These are phyloP conservation scores for Ornithoptera alexandrae DNA, from an alignment of 2,888 invertebrate species.

Conservation along the genomic window DNA sequence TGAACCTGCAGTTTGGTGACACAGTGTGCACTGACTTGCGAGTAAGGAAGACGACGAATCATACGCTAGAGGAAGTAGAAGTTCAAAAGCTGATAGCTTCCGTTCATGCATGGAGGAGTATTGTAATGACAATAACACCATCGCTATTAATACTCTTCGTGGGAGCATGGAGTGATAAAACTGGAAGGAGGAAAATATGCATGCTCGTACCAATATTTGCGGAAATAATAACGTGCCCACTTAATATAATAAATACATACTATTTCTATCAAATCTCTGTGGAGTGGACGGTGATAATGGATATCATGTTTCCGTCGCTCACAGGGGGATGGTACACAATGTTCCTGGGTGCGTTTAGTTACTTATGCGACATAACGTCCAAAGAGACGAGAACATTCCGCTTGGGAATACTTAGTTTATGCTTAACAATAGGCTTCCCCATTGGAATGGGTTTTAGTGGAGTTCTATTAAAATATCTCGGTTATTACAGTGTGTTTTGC, in stretches of 20 bases:
- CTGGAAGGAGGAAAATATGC: conserved; percentile 79
- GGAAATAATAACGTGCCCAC: conserved; percentile 72
- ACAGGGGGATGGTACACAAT: conserved; percentile 80
- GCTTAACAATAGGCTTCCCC: conserved; percentile 74
- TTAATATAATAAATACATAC: conserved; percentile 77
- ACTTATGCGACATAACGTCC: conserved; percentile 80
- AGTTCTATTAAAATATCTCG: conserved; percentile 58
- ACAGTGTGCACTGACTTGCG: conserved; percentile 86
- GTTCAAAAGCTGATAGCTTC: conserved; percentile 81
- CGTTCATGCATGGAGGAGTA: conserved; percentile 78
- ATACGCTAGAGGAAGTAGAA: conserved; percentile 82
- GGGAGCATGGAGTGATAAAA: conserved; percentile 83
- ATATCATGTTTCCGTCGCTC: conserved; percentile 74
- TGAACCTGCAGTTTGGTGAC: conserved; percentile 85
- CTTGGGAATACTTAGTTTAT: conserved; percentile 76
- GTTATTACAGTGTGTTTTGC: conserved; percentile 78
- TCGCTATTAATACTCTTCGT: conserved; percentile 78
- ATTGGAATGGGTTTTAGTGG: conserved; percentile 72
- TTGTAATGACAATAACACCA: conserved; percentile 77
- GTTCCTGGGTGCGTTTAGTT: conserved; percentile 80
- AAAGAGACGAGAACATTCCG: conserved; percentile 80
- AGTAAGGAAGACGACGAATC: conserved; percentile 83
- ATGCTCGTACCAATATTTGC: conserved; percentile 80
- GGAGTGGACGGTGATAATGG: conserved; percentile 76
- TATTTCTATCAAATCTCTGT: conserved; percentile 77